These are phyloP conservation scores for Melikaiella ostensackeni DNA, from an alignment of 2,888 invertebrate species.

Conservation along the genomic window DNA sequence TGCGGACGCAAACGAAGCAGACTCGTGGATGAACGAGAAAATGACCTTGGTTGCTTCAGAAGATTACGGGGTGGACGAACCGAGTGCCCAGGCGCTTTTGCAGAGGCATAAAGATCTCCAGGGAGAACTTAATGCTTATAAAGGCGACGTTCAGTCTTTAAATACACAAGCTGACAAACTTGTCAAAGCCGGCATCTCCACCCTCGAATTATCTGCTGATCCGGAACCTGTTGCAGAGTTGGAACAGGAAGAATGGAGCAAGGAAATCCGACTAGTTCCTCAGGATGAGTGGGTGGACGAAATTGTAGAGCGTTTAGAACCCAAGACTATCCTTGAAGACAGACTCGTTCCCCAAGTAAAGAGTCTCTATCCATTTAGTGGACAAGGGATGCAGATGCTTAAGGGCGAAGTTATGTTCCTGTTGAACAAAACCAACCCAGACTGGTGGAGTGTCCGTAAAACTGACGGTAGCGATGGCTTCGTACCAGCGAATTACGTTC, in stretches of 20 bases:
- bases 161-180: constrained; percentile 88
- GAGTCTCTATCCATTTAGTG: constrained; percentile 92
- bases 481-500: constrained; percentile 97
- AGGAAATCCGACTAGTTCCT: constrained; percentile 88
- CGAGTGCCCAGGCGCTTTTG: constrained; percentile 91
- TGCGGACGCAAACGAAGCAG: constrained; percentile 98
- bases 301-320: constrained; percentile 89
- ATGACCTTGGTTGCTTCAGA: constrained; percentile 92
- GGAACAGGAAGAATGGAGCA: constrained; percentile 76
- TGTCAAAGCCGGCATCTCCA: constrained; percentile 86
- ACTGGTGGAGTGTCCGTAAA: constrained; percentile 99
- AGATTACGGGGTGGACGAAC: constrained; percentile 96
- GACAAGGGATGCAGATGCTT: constrained; percentile 93
- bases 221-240: constrained; percentile 74
- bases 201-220: constrained; percentile 79
- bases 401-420: constrained; percentile 96
- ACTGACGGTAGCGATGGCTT: constrained; percentile 96
- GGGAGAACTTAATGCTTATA: constrained; percentile 93
- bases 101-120: constrained; percentile 92
- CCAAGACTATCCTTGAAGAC: constrained; percentile 92
- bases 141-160: constrained; percentile 90
- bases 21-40: constrained; percentile 98
- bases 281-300: constrained; percentile 97
- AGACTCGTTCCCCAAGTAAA: constrained; percentile 91
- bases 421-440: constrained; percentile 95